Evolutionary conservation across 1,140 invertebrate species (phyloP).

Genomic region (Drosophila nannoptera): DNA sequence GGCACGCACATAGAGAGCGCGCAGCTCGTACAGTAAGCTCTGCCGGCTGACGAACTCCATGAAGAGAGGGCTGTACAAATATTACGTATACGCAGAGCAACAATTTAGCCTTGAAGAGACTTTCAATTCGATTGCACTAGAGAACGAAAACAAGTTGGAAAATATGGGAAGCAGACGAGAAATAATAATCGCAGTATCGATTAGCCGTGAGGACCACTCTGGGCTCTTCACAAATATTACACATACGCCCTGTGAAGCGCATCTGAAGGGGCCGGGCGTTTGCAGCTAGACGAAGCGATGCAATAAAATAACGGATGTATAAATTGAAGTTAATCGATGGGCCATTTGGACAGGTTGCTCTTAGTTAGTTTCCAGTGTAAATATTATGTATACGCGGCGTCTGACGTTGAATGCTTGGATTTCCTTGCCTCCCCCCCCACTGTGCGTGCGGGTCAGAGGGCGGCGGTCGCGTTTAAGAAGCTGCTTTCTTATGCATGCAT

Average conservation of each 20-base stretch:
- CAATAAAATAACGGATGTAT: neutral
- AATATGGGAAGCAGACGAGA: too few relatives aligned
- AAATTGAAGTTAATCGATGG: neutral
- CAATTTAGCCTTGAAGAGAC: too few relatives aligned
- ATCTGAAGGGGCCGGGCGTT: too few relatives aligned
- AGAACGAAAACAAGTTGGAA: too few relatives aligned
- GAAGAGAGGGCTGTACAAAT: too few relatives aligned
- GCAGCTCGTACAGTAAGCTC: constrained; percentile 30
- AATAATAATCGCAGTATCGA: too few relatives aligned
- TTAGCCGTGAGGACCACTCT: too few relatives aligned
- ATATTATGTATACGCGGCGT: constrained; percentile 17
- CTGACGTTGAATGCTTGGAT: constrained; percentile 6
- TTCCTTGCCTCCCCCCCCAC: neutral
- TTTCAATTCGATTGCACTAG: too few relatives aligned
- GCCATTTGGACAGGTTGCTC: neutral
- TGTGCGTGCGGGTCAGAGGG: neutral
- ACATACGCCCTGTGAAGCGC: too few relatives aligned
- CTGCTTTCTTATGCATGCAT: constrained; percentile 47
- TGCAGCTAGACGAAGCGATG: neutral
- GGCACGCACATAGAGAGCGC: neutral
- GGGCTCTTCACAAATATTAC: too few relatives aligned
- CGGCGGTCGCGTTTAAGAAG: constrained; percentile 15
- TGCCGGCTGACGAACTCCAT: neutral
- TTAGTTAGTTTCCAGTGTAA: constrained; percentile 6
- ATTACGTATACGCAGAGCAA: neutral